Evolutionary conservation across 2,113 vertebrate genomes (phyloP).

Genomic region (Chaetura pelagica): DNA sequence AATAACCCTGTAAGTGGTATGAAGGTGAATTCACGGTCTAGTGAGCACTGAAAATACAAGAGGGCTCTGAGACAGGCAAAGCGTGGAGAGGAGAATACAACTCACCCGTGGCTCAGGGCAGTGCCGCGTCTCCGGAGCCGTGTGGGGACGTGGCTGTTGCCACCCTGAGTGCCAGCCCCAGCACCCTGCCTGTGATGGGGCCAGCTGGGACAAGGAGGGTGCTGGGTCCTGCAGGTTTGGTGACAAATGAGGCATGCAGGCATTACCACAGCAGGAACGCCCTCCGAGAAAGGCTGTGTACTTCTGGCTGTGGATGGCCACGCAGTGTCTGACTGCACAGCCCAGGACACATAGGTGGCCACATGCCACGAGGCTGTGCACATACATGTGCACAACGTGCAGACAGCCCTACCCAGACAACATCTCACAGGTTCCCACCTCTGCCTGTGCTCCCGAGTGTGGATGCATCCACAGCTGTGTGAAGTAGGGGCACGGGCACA

Average conservation of each 20-base stretch:
- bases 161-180: background rate
- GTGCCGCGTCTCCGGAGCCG: background rate
- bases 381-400: background rate
- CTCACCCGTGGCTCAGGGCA: conserved; percentile 23
- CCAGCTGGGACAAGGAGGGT: background rate
- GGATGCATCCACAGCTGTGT: background rate
- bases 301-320: background rate
- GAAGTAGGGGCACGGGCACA: background rate
- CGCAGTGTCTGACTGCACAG: background rate
- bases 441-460: fast-evolving
- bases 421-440: background rate
- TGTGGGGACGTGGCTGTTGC: background rate
- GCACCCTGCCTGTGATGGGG: background rate
- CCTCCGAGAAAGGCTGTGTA: background rate
- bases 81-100: conserved; percentile 27
- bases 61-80: conserved; percentile 67
- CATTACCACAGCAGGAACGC: background rate
- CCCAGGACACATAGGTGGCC: background rate
- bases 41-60: conserved; percentile 81
- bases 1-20: conserved; percentile 86
- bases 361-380: background rate
- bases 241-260: background rate
- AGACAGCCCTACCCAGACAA: fast-evolving
- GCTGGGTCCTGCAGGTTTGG: fast-evolving
- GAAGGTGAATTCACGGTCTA: conserved; percentile 87